A percentile compares a stretch with the other conserved stretches of the same genome.
phyloP scores from a whole-genome alignment of 2,888 invertebrate genomes.

The Agapetus fuscipes region DNA sequence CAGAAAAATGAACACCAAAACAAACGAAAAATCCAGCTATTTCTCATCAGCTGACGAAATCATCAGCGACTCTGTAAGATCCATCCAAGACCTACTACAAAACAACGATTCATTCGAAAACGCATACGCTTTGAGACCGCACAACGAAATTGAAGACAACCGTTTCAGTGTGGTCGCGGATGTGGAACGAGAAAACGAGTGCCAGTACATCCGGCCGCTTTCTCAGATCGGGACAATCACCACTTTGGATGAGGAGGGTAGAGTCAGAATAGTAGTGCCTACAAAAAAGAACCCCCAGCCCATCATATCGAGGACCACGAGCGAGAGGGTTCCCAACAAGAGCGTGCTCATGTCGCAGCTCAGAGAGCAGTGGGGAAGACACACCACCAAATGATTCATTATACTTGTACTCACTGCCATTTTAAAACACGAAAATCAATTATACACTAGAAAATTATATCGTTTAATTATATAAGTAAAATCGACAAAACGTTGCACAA shows the following conservation, averaged over 20 bases:
- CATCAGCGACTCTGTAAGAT: too few species aligned
- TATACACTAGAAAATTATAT: too few species aligned
- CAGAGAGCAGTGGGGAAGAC: slow-evolving; percentile 17
- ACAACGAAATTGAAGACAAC: background rate
- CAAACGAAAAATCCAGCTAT: too few species aligned
- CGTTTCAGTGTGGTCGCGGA: slow-evolving; percentile 25
- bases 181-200: slow-evolving; percentile 25
- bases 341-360: slow-evolving; percentile 80
- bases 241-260: slow-evolving; percentile 50
- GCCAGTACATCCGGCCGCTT: slow-evolving; percentile 56
- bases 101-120: slow-evolving; percentile 5
- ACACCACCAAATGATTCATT: slow-evolving; percentile 17
- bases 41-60: too few species aligned
- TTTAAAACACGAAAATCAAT: too few species aligned
- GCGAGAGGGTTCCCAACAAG: slow-evolving; percentile 77
- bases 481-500: too few species aligned
- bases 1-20: too few species aligned
- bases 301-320: slow-evolving; percentile 67
- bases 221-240: slow-evolving; percentile 54
- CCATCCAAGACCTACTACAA: too few species aligned
- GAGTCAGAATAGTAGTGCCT: slow-evolving; percentile 53
- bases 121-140: slow-evolving; percentile 1
- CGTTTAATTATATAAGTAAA: too few species aligned
- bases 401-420: too few species aligned
- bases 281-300: slow-evolving; percentile 52